A percentile compares a stretch with the other conserved stretches of the same genome.
phyloP scores from a whole-genome alignment of 2,113 vertebrate species.

The Sorex araneus region DNA sequence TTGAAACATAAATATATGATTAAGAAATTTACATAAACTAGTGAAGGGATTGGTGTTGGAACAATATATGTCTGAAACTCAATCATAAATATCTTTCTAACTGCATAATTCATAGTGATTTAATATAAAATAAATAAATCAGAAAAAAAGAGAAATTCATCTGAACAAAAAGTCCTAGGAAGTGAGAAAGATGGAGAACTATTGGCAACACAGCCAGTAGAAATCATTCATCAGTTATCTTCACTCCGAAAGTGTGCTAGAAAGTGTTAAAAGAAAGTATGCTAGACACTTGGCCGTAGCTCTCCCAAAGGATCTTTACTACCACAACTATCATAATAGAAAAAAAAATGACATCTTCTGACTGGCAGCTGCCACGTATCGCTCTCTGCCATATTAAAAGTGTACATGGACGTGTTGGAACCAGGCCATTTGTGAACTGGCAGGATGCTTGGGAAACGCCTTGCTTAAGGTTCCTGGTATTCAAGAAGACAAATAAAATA shows the following conservation, averaged over 20 bases:
- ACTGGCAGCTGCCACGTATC: rapidly evolving
- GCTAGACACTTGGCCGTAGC: background rate
- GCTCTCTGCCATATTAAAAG: background rate
- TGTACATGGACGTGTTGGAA: background rate
- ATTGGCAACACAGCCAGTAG: background rate
- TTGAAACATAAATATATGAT: too few relatives aligned
- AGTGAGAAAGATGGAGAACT: background rate
- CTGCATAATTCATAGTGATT: too few relatives aligned
- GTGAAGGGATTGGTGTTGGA: too few relatives aligned
- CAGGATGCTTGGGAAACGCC: background rate
- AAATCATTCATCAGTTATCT: background rate
- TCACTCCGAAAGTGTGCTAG: background rate
- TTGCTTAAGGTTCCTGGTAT: background rate
- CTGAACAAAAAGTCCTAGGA: background rate
- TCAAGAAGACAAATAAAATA: background rate
- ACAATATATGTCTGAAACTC: too few relatives aligned
- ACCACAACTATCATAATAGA: too few relatives aligned
- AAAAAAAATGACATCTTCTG: too few relatives aligned
- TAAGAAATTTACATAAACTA: too few relatives aligned
- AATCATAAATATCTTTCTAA: too few relatives aligned
- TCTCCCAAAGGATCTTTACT: background rate
- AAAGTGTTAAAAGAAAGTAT: too few relatives aligned
- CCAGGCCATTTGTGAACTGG: rapidly evolving
- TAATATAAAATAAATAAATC: too few relatives aligned
- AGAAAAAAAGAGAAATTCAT: background rate